Percentiles rank a stretch among this genome's conserved stretches.
Evolutionary conservation across 1,140 invertebrate species (phyloP).

Genomic region (Telenomus remus): DNA sequence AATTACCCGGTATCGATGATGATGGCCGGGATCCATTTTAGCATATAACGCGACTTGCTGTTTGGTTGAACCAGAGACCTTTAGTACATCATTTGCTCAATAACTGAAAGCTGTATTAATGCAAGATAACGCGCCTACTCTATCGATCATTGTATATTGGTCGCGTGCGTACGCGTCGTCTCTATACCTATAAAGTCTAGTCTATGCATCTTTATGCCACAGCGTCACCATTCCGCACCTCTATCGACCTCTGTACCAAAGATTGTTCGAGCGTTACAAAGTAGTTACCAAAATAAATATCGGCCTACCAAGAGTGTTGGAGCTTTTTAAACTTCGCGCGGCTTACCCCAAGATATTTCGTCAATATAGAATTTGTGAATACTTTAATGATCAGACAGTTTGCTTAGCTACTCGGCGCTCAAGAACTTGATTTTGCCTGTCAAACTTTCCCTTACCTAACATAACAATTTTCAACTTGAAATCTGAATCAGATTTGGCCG

Average conservation of each 20-base stretch:
- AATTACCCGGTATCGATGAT: slow-evolving; percentile 66
- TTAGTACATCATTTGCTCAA: slow-evolving; percentile 61
- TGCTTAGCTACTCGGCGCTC: no score
- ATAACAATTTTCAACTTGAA: no score
- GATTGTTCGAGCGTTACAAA: slow-evolving; percentile 43
- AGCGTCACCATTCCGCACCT: slow-evolving; percentile 23
- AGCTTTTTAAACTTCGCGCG: slow-evolving; percentile 26
- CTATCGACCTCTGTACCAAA: slow-evolving; percentile 10
- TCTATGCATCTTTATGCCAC: slow-evolving; percentile 19
- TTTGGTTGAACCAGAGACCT: slow-evolving; percentile 31
- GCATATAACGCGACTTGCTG: slow-evolving; percentile 40
- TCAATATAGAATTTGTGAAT: slow-evolving; percentile 12
- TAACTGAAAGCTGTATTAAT: slow-evolving; percentile 70
- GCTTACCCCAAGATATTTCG: slow-evolving; percentile 21
- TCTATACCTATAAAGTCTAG: slow-evolving; percentile 1
- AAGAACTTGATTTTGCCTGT: no score
- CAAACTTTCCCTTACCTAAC: no score
- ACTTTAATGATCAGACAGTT: slow-evolving; percentile 1
- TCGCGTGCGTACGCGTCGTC: slow-evolving; percentile 29
- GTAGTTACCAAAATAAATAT: slow-evolving; percentile 51
- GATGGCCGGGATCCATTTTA: slow-evolving; percentile 66
- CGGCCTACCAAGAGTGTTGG: slow-evolving; percentile 28
- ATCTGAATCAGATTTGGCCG: no score
- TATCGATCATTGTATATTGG: no score
- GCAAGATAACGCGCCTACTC: slow-evolving; percentile 69